Evolutionary conservation across 2,888 invertebrate species (phyloP).

Genomic region (Microplitis deprimator): DNA sequence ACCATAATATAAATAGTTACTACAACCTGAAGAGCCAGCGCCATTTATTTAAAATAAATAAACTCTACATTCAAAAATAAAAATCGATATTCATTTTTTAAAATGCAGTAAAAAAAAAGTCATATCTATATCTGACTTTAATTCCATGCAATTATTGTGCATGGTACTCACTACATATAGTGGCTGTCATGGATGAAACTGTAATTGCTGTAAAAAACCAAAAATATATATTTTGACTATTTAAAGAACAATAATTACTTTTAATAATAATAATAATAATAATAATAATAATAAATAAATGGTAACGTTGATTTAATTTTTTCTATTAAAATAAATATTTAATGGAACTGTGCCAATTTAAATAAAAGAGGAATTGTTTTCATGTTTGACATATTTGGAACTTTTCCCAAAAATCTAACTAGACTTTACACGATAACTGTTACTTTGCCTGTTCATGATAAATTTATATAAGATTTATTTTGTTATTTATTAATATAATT

Average conservation of each 20-base stretch:
- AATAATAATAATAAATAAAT: neutral
- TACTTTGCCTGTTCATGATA: neutral
- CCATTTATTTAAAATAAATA: neutral
- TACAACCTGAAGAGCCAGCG: neutral
- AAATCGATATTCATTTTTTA: constrained; percentile 6
- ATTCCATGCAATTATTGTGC: constrained; percentile 49
- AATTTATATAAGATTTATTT: constrained; percentile 6
- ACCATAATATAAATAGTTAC: neutral
- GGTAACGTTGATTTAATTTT: neutral
- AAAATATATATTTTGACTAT: constrained; percentile 54
- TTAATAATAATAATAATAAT: constrained; percentile 6
- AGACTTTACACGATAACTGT: neutral
- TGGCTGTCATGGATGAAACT: constrained; percentile 71
- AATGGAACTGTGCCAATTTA: neutral
- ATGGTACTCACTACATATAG: constrained; percentile 70
- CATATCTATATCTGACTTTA: constrained; percentile 21
- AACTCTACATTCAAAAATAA: constrained; percentile 8
- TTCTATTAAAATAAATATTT: neutral
- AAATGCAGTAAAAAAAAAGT: neutral
- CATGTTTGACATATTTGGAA: neutral
- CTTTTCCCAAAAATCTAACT: neutral
- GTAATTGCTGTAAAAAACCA: constrained; percentile 69
- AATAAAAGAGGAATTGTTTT: neutral
- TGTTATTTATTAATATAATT: constrained; percentile 15
- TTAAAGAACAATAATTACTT: neutral